A percentile compares a stretch with the other conserved stretches of the same genome.
Conservation (phyloP, 2,113 vertebrate genomes). For the Silurus glanis region DNA sequence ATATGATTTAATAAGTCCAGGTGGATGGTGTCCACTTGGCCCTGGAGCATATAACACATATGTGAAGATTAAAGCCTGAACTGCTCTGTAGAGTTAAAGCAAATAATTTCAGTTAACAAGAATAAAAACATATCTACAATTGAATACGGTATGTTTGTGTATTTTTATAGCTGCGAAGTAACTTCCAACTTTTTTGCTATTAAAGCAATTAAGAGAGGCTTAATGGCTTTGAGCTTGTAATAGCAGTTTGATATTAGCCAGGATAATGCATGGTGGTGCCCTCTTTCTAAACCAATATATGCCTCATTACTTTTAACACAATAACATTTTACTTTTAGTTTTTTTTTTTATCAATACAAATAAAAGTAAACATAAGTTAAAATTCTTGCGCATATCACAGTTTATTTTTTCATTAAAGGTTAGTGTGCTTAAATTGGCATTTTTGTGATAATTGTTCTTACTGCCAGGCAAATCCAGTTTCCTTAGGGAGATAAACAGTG, state of each 20-base stretch:
- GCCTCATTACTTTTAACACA: neutral
- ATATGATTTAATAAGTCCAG: slow-evolving; percentile 18
- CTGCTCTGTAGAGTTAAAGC: neutral
- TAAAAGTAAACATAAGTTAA: neutral
- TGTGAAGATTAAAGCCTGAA: neutral
- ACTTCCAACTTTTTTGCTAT: neutral
- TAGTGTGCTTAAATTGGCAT: neutral
- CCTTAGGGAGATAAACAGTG: neutral
- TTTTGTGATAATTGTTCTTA: neutral
- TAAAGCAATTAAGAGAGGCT: slow-evolving; percentile 14
- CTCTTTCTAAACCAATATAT: neutral
- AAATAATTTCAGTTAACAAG: neutral
- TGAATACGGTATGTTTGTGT: slow-evolving; percentile 24
- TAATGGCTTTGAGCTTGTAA: neutral
- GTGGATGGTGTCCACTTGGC: neutral
- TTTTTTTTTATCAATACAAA: neutral
- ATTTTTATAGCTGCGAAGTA: slow-evolving; percentile 8
- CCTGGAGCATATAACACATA: neutral
- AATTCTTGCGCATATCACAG: neutral
- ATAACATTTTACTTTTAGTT: neutral
- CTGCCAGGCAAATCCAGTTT: neutral
- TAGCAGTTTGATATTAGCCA: neutral
- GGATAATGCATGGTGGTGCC: neutral
- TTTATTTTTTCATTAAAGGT: neutral
- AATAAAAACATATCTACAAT: slow-evolving; percentile 8